Conservation (phyloP, 2,797 vertebrate species). For the Rallus crepitans region DNA sequence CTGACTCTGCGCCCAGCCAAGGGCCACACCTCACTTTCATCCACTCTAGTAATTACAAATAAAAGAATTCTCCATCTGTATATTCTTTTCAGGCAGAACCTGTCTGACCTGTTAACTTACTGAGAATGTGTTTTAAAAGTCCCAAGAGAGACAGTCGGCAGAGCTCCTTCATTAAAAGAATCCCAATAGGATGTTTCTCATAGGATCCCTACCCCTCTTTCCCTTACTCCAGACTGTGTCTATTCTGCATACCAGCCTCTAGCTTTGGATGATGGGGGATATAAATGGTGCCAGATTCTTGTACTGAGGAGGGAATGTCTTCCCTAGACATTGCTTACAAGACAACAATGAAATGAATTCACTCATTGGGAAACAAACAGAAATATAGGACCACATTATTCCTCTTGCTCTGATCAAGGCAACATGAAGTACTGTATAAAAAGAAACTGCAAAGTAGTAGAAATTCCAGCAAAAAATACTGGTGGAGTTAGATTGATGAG, state of each 20-base stretch:
- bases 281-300: neutral
- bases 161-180: neutral
- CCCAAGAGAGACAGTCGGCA: neutral
- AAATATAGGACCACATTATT: neutral
- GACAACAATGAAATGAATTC: neutral
- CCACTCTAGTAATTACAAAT: constrained; percentile 55
- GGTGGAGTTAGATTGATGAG: neutral
- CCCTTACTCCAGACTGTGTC: neutral
- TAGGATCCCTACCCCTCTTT: neutral
- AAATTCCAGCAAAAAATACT: neutral
- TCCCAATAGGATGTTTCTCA: neutral
- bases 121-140: neutral
- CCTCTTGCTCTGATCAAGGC: neutral
- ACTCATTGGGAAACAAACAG: neutral
- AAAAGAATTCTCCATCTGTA: neutral
- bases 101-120: constrained; percentile 60
- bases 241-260: neutral
- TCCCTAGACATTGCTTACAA: neutral
- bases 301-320: neutral
- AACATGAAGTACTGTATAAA: neutral
- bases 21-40: constrained; percentile 66
- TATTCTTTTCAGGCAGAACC: constrained; percentile 62
- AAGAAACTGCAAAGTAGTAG: neutral
- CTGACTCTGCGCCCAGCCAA: neutral
- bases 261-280: neutral